Conservation (phyloP, 2,888 invertebrate genomes). For the Hololepta plana region DNA sequence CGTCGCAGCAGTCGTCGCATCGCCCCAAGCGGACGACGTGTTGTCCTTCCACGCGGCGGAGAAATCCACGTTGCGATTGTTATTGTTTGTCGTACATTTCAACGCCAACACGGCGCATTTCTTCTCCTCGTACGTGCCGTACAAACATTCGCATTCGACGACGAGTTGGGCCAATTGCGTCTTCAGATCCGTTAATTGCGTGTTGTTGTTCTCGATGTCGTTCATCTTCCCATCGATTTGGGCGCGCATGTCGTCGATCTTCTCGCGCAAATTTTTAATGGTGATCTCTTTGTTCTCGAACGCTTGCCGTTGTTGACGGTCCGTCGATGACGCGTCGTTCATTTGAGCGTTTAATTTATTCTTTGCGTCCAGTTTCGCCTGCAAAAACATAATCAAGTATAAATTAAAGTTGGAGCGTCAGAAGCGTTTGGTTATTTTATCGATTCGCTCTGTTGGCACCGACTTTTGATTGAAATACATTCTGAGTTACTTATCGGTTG, state of each 20-base stretch:
- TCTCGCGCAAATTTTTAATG: slow-evolving; percentile 40
- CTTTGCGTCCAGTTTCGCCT: slow-evolving; percentile 64
- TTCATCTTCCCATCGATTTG: slow-evolving; percentile 61
- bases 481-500: too few species aligned
- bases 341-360: slow-evolving; percentile 33
- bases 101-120: slow-evolving; percentile 28
- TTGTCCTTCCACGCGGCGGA: slow-evolving; percentile 26
- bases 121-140: slow-evolving; percentile 50
- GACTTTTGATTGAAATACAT: too few species aligned
- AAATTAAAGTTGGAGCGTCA: too few species aligned
- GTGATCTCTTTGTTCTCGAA: slow-evolving; percentile 48
- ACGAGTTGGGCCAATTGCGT: slow-evolving; percentile 45
- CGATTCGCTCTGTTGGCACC: too few species aligned
- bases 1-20: slow-evolving; percentile 18
- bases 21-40: slow-evolving; percentile 41
- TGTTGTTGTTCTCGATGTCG: slow-evolving; percentile 67
- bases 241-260: slow-evolving; percentile 56
- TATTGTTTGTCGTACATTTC: too few species aligned
- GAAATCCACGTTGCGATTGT: slow-evolving; percentile 21
- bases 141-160: slow-evolving; percentile 48
- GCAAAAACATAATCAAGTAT: too few species aligned
- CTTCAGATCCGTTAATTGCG: slow-evolving; percentile 55
- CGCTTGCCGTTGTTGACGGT: slow-evolving; percentile 38
- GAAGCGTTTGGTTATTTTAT: too few species aligned
- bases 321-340: slow-evolving; percentile 27